Evolutionary conservation across 2,113 vertebrate genomes (phyloP), one percentile per base, ranked within the genome.

Genomic region (Pleuronectes platessa): DNA sequence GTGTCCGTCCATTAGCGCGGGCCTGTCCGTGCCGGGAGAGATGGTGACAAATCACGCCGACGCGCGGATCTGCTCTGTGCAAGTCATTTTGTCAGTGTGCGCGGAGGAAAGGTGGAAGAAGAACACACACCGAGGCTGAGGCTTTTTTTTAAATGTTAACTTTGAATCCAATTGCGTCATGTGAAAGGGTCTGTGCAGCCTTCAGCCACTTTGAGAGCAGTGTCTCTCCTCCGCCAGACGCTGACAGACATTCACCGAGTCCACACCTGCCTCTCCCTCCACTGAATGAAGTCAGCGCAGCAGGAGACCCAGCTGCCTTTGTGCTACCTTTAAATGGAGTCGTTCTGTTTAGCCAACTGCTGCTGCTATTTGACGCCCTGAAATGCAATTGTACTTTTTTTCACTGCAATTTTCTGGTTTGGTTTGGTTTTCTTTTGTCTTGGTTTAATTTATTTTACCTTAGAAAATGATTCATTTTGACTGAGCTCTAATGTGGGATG

Each of bases 1-100:
- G 89, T 92, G 90, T 92, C 87, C 85, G 87, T 93, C 93, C 94
- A 94, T 94, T 94, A 94, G 93, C 54, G 75, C 68, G 68, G 85
- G 84, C 80, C 86, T 80, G 85, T 84, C 86, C 21, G 51, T 84
- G 79, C 83, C 88, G 76, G 77, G 85, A 83, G 85, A 90, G 91
- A 93, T 79, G 68, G 93, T 93, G 94, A 95, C 93, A 94, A 92
- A 95, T 94, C 86, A 85, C 78, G 63, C 71, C 74, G 72, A 70
- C 87, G 71, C 70, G 75, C 61, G 77, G 72, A 35, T 87, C 68
- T 86, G 80, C 75, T 71, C 54, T 71, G 73, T 75, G 31, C 77
- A 74, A 42, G 40, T 82, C 58, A 74, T 23, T 76, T 54, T 73
- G 35, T 76, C 47, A 68, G 37, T 35, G 66, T 66, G 49, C 62